Base-by-base conservation (phyloP, 2,888 invertebrate species). In the Callyntrura guangdongensis region DNA sequence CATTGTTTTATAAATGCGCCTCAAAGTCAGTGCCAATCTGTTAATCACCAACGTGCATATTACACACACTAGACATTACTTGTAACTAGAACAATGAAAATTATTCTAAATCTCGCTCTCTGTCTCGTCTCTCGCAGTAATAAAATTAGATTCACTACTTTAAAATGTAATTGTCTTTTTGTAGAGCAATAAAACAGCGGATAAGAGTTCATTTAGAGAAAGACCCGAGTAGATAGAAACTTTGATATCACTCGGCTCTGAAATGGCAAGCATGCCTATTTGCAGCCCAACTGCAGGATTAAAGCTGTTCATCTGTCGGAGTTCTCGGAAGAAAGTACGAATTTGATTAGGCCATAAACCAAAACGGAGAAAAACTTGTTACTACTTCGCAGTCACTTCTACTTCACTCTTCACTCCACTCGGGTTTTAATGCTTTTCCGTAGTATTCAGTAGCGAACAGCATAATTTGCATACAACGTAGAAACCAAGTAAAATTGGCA, bases 121-220 rank as follows among this genome's bases (percentile, higher is more conserved):
- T n/a, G 17, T 45, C 27, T 27, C 45, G 36, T 36, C 36, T 36
- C 6, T 36, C 36, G 36, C n/a, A 25, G 17, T 45, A 36, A 69
- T 69, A 20, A 69, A 69, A 69, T 36, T 69, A 36, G 69, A n/a
- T 69, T 20, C 22, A 69, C 69, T 36, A 3, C 45, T 69, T 27
- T 2, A 17, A 69, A 36, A 69, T 45, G 27, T 36, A 69, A 56
- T 36, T 69, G 6, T 69, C 27, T 69, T 69, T 36, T 69, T 22
- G 11, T 8, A n/a, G 45, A 69, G 45, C 27, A 17, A 14, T 69
- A 36, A 69, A 69, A 69, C 25, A n/a, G 69, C 69, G 36, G n/a
- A 45, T 14, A 11, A 14, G 36, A 17, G 14, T 69, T 69, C 45
- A 45, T 67, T 11, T 69, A 4, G 0, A 4, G 56, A 17, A 22